Percentiles rank a stretch among this genome's conserved stretches.
phyloP scores from a whole-genome alignment of 2,888 invertebrate genomes.

The Platycnemis pennipes region DNA sequence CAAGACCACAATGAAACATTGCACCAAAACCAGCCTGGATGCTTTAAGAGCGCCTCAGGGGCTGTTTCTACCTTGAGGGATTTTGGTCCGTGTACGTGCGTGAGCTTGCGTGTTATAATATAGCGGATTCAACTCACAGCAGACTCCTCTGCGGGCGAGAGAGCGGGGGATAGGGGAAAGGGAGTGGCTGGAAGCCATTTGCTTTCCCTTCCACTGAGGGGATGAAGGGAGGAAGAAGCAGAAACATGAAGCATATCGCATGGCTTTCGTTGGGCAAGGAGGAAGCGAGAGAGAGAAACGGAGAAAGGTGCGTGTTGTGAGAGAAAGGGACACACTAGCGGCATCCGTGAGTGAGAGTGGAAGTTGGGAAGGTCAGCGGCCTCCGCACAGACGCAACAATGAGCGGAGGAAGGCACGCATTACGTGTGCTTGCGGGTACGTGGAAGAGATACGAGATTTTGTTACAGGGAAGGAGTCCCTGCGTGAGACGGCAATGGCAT shows the following conservation, averaged over 20 bases:
- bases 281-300: not conserved
- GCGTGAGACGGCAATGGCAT: not conserved
- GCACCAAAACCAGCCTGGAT: not conserved
- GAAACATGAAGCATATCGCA: not conserved
- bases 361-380: not conserved
- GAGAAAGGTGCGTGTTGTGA: not conserved
- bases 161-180: not conserved
- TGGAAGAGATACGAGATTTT: not conserved
- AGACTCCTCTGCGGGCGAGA: not conserved
- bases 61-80: not conserved
- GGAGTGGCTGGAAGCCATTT: not conserved
- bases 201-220: not conserved
- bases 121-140: not conserved
- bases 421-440: not conserved
- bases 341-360: not conserved
- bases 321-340: not conserved
- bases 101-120: not conserved
- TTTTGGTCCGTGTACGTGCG: not conserved
- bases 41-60: slow-evolving; percentile 4
- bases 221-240: not conserved
- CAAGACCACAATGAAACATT: not conserved
- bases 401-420: not conserved
- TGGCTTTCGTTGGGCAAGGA: not conserved
- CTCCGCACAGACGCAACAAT: not conserved
- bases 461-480: not conserved